A percentile compares a stretch with the other conserved stretches of the same genome.
These are phyloP conservation scores for Bombus ignitus DNA, from an alignment of 1,140 invertebrate species.

Conservation along the genomic window DNA sequence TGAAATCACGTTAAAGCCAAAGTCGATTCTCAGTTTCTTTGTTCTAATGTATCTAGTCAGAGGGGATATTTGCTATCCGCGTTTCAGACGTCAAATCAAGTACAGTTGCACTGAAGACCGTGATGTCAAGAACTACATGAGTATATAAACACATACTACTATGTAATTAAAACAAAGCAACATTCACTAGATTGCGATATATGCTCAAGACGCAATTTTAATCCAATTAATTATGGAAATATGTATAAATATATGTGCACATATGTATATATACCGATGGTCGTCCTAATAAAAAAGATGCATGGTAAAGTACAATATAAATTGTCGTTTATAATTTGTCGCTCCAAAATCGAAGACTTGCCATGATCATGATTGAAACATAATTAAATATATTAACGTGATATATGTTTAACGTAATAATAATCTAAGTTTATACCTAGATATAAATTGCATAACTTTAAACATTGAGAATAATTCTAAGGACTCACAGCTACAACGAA, in stretches of 20 bases:
- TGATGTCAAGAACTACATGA: neutral
- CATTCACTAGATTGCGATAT: neutral
- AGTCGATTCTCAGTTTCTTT: slow-evolving; percentile 18
- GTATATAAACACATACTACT: neutral
- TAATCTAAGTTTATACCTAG: neutral
- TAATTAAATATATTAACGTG: no score
- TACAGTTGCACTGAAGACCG: slow-evolving; percentile 46
- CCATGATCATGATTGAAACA: neutral
- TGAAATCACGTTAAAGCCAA: neutral
- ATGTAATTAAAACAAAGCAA: slow-evolving; percentile 1
- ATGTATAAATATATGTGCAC: neutral
- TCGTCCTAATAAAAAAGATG: neutral
- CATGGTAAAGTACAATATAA: neutral
- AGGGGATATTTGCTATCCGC: slow-evolving; percentile 16
- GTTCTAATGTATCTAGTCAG: slow-evolving; percentile 27
- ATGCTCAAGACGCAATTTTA: neutral
- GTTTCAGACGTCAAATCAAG: slow-evolving; percentile 30
- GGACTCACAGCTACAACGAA: neutral
- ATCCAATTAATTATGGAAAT: slow-evolving; percentile 1
- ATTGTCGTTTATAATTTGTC: neutral
- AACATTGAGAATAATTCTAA: neutral
- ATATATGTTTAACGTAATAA: neutral
- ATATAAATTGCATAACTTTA: slow-evolving; percentile 11
- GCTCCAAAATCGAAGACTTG: neutral
- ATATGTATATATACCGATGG: neutral